Evolutionary conservation across 2,888 invertebrate species (phyloP), one percentile per base, ranked within the genome.

Genomic region (Diarsia dahlii): DNA sequence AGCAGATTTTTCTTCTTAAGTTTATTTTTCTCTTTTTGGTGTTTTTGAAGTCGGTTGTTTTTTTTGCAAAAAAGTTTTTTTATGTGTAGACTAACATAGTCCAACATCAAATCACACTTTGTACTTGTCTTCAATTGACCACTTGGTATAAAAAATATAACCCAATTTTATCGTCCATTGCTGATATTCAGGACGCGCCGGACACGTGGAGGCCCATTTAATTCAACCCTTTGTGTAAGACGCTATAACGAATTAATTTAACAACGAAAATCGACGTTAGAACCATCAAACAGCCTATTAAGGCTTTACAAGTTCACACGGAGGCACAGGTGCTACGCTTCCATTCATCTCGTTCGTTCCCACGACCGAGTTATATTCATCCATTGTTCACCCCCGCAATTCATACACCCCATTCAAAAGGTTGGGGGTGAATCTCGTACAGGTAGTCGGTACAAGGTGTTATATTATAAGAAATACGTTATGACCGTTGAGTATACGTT

Each of bases 341-440:
- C 92, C 93, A 95, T 92, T 88, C 89, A 90, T 84, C 74, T 76
- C 66, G 54, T 74, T 71, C 79, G 89, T 95, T 96, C 96, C 95
- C 96, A 96, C 96, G 96, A 84, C 92, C 92, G 87, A 87, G 82
- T 90, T 91, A 90, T 92, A 89, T 87, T 87, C 87, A 88, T 87
- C 71, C 82, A 93, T 94, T 94, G 92, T 93, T 89, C 90, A 90
- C 95, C 95, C 94, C 91, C 91, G 92, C 90, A 90, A 91, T 91
- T 91, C 91, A 90, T 91, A 91, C 89, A 91, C 56, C 88, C 89
- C 87, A 89, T 90, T 90, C 86, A 89, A 90, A 92, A 94, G 92
- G 91, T 94, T 92, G 93, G 91, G 95, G 95, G 94, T 95, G 94
- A 94, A 91, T 88, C 89, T 92, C 89, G 77, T 89, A 91, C 95